Base-by-base conservation (phyloP, 2,113 vertebrate genomes). In the Anoura caudifer region DNA sequence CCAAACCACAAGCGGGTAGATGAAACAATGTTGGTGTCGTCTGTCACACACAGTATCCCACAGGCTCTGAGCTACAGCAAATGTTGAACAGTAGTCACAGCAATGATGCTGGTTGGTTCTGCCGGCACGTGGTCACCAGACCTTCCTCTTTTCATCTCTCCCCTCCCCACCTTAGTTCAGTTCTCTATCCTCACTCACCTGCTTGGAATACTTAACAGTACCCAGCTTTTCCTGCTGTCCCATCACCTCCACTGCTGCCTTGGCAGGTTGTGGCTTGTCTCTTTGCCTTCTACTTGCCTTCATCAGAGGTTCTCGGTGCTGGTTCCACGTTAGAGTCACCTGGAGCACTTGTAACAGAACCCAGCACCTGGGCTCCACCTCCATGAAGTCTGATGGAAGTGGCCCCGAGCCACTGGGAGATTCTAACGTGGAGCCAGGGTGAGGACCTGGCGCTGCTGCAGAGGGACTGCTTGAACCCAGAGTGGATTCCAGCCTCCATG, bases 401-500 rank as follows among this genome's bases (percentile, higher is more conserved):
- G 84, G 28, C 15, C 17, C 6, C 0, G 24, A 54, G 24, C n/a
- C 5, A 7, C 61, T 24, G 4, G 69, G 43, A 9, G 52, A 61
- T 31, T n/a, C 41, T 33, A 5, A 38, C 0, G 1, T 4, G 76
- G 12, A 47, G 59, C 67, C 38, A 33, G 56, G 31, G 13, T 4
- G 24, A 61, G 75, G 87, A 24, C 59, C 59, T 14, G 7, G 4
- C 3, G 1, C 45, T 75, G 65, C 31, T 9, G 2, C 61, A 3
- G 69, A 38, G 47, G 26, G 56, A 11, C 2, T 4, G 3, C 43
- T 4, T 33, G 22, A 41, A 59, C 38, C 45, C 14, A 8, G 41
- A 38, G 31, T 19, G 0, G 15, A 3, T 26, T 31, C 15, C 19
- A 4, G 12, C 11, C 67, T 73, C 36, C 28, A 0, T 0, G 13